Percentiles rank a stretch among this genome's conserved stretches.
Conservation (phyloP, 2,797 vertebrate species). For the Cyprinodon diabolis region DNA sequence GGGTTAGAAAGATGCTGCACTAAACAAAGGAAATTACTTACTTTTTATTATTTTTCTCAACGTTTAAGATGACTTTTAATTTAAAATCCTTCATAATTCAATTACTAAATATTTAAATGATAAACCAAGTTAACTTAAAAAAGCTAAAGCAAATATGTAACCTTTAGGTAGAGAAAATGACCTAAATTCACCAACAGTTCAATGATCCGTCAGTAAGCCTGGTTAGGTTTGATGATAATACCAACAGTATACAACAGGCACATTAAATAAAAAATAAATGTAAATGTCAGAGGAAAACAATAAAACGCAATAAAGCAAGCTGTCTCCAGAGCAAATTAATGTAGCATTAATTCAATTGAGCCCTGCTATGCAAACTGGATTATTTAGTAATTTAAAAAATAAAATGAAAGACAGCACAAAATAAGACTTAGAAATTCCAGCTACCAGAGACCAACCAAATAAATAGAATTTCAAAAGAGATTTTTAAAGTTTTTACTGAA, state of each 20-base stretch:
- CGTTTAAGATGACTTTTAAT: not conserved
- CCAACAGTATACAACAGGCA: not conserved
- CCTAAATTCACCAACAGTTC: not conserved
- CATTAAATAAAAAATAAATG: not conserved
- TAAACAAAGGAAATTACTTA: slow-evolving; percentile 10
- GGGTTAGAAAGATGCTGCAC: slow-evolving; percentile 35
- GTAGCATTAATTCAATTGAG: not conserved
- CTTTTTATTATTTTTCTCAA: not conserved
- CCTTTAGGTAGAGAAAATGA: not conserved
- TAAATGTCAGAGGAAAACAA: not conserved
- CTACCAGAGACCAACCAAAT: too few relatives aligned
- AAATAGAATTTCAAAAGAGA: too few relatives aligned
- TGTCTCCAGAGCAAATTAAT: not conserved
- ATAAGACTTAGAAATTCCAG: not conserved
- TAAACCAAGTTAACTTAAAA: not conserved
- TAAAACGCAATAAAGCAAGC: not conserved
- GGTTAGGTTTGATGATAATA: not conserved
- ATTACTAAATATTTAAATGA: not conserved
- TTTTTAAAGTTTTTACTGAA: too few relatives aligned
- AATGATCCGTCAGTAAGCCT: not conserved
- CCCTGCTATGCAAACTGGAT: not conserved
- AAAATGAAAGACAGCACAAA: not conserved
- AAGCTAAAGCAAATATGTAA: too few relatives aligned
- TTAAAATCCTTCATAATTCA: not conserved
- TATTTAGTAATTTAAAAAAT: not conserved